Evolutionary conservation across 2,797 vertebrate species (phyloP), one percentile per base, ranked within the genome.

Genomic region (Tragelaphus oryx): DNA sequence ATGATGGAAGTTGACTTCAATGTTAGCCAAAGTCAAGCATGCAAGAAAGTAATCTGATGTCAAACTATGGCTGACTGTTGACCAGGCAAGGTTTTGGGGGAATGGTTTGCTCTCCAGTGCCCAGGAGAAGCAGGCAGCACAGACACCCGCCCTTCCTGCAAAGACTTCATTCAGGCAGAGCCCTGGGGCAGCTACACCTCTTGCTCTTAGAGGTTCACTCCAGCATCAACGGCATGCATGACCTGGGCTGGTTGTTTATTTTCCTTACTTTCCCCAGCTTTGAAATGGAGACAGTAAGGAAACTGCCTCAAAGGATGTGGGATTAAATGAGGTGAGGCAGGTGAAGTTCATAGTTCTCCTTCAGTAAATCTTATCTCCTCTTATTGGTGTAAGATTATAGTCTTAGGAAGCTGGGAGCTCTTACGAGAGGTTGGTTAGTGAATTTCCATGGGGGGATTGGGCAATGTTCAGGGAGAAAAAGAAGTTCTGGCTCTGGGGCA

Each of bases 201-300:
- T 22, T 3, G 0, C 75, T 82, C 46, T 46, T 17, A 71, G 74
- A 78, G 37, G 26, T 44, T 17, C 30, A 4, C 26, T 71, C 85
- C 28, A n/a, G 0, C 3, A 14, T 55, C 2, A 4, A 26, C n/a
- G 10, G 5, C 55, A n/a, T 11, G 4, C 1, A 0, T 5, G 22
- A 18, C 28, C 33, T 50, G 26, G 44, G 33, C 37, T 57, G 14
- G 30, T 26, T 60, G 9, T 62, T 24, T 16, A 41, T 9, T 87
- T 54, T 89, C 13, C 48, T 96, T 44, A 10, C n/a, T 74, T 81
- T 93, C 9, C 24, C 79, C 41, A 17, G 65, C 89, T 90, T 87
- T 94, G 87, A 71, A 65, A 41, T 62, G 88, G 68, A 8, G n/a
- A 7, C 14, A 9, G 1, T 48, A 8, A 57, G 68, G 65, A n/a